Evolutionary conservation across 2,113 vertebrate genomes (phyloP), one percentile per base, ranked within the genome.

Genomic region (Apodemus sylvaticus): DNA sequence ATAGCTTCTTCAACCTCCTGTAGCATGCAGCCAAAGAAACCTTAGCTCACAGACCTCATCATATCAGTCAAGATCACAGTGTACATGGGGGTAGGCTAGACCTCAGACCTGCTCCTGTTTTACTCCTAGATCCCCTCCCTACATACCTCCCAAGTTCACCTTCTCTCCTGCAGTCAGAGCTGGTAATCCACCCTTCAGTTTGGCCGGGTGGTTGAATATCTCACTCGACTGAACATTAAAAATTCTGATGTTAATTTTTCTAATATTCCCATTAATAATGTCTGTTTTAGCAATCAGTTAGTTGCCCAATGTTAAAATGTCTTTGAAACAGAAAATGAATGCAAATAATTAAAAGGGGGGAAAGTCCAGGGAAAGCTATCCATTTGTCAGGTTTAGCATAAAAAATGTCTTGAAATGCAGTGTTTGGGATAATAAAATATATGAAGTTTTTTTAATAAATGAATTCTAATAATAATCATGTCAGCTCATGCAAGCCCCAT

Each of bases 371-470:
- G 31, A 94, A 95, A 98, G 90, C 79, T 97, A 97, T 70, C n/a
- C 94, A 86, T 98, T 97, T 91, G 94, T 95, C 86, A 97, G 94
- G 19, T 48, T 97, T 97, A 92, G 96, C 93, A 98, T 97, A 98
- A 97, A 97, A 94, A 98, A 96, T 95, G 93, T 97, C 98, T 98
- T 89, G 95, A 74, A 96, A 97, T 96, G 45, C 96, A 96, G 93
- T 96, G 34, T 97, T 98, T 98, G 94, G 73, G 93, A 97, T 97
- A 96, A 98, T 98, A 97, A 98, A 98, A 98, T 96, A 87, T 90
- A 96, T 89, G 97, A 98, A 96, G 78, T 70, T 95, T 95, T 95
- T 95, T 97, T 55, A 96, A 96, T 91, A 95, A 90, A 97, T 97
- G 95, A 96, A 51, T 94, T 94, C 81, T 90, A 91, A 97, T 97